A percentile compares a stretch with the other conserved stretches of the same genome.
phyloP scores from a whole-genome alignment of 2,797 vertebrate genomes.

The Arrhamphus sclerolepis region DNA sequence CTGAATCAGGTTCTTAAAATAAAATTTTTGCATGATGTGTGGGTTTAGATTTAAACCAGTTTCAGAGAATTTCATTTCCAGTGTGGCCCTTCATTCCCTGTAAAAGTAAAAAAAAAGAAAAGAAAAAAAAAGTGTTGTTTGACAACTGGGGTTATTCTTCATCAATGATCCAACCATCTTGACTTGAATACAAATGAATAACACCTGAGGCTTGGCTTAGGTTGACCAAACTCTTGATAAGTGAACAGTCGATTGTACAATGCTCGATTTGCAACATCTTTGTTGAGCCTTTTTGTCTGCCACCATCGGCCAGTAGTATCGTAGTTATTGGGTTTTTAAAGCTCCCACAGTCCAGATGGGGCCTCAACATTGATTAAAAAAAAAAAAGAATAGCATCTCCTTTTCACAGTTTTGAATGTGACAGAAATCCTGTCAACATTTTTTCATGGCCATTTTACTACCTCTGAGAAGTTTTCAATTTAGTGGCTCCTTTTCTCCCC shows the following conservation, averaged over 20 bases:
- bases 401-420: conserved; percentile 17
- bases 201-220: conserved; percentile 9
- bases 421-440: conserved; percentile 22
- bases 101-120: no score
- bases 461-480: conserved; percentile 62
- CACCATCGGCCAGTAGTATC: conserved; percentile 16
- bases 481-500: conserved; percentile 18
- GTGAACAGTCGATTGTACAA: no score
- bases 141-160: no score
- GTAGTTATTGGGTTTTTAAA: conserved; percentile 11
- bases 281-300: conserved; percentile 21
- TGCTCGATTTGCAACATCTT: conserved; percentile 7
- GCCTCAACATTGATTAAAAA: conserved; percentile 7
- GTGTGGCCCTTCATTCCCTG: conserved; percentile 35
- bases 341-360: conserved; percentile 1
- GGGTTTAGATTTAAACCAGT: not conserved
- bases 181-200: no score
- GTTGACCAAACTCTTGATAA: not conserved
- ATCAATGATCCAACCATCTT: no score
- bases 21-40: not conserved
- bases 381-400: conserved; percentile 7
- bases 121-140: no score
- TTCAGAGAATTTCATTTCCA: not conserved
- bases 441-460: conserved; percentile 59
- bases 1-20: conserved; percentile 5